A percentile compares a stretch with the other conserved stretches of the same genome.
Evolutionary conservation across 2,797 vertebrate species (phyloP).

Genomic region (Lophius americanus): DNA sequence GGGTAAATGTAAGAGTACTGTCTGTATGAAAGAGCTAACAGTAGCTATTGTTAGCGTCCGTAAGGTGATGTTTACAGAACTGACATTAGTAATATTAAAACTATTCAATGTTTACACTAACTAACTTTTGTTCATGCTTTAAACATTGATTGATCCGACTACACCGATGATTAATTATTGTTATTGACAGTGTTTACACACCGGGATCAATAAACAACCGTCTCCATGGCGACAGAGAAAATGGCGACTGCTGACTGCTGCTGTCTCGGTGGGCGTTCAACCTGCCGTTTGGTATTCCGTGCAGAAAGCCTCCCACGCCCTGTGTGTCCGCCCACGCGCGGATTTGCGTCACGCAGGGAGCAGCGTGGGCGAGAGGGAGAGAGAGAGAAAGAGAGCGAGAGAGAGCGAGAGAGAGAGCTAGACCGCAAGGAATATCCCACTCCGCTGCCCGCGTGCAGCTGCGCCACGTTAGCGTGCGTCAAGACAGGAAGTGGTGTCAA

Average conservation of each 20-base stretch:
- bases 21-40: too few relatives aligned
- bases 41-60: too few relatives aligned
- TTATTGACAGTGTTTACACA: slow-evolving; percentile 29
- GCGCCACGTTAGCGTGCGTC: accelerated
- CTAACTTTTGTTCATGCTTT: too few relatives aligned
- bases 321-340: slow-evolving; percentile 85
- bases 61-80: too few relatives aligned
- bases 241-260: slow-evolving; percentile 57
- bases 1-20: too few relatives aligned
- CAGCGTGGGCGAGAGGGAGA: slow-evolving; percentile 83
- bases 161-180: neutral
- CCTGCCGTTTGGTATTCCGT: slow-evolving; percentile 83
- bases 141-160: too few relatives aligned
- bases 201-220: slow-evolving; percentile 12
- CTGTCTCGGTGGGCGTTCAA: slow-evolving; percentile 69
- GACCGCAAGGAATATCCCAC: slow-evolving; percentile 88
- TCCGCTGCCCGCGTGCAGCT: slow-evolving; percentile 43
- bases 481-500: slow-evolving; percentile 26
- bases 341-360: slow-evolving; percentile 89
- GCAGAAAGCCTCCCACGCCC: slow-evolving; percentile 84
- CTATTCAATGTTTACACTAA: too few relatives aligned
- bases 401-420: slow-evolving; percentile 62
- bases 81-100: too few relatives aligned
- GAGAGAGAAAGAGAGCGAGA: slow-evolving; percentile 57
- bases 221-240: slow-evolving; percentile 29